Conservation (phyloP, 2,888 invertebrate genomes). For the Tetragnatha montana region DNA sequence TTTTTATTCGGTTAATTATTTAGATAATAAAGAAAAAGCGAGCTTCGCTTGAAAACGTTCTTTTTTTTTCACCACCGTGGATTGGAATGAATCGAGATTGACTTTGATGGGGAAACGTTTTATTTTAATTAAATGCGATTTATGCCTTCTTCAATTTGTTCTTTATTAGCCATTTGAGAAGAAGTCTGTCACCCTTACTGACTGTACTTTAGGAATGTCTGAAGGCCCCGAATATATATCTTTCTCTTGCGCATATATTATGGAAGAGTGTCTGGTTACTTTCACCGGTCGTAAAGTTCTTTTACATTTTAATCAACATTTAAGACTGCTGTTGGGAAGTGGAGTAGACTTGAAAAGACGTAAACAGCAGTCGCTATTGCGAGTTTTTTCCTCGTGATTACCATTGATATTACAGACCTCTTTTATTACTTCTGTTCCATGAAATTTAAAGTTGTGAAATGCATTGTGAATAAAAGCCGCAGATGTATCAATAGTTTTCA, state of each 20-base stretch:
- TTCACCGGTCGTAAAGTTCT: background rate
- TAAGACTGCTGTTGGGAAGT: too few relatives aligned
- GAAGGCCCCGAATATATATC: constrained; percentile 1
- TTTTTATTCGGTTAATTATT: constrained; percentile 63
- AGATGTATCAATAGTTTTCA: too few relatives aligned
- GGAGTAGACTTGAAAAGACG: too few relatives aligned
- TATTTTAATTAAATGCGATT: constrained; percentile 66
- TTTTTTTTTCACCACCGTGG: constrained; percentile 26
- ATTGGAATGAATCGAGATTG: constrained; percentile 53
- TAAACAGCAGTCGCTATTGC: too few relatives aligned
- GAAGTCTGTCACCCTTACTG: constrained; percentile 29
- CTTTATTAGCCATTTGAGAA: constrained; percentile 52
- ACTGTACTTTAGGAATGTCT: too few relatives aligned
- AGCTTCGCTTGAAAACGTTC: constrained; percentile 37
- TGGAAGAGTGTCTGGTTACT: background rate
- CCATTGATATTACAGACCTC: too few relatives aligned
- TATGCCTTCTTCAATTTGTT: constrained; percentile 43
- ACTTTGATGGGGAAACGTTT: constrained; percentile 61
- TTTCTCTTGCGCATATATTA: constrained; percentile 8
- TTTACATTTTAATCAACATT: background rate
- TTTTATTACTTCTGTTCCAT: too few relatives aligned
- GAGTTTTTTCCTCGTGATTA: too few relatives aligned
- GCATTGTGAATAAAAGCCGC: too few relatives aligned
- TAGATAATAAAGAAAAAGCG: constrained; percentile 54
- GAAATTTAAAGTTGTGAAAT: too few relatives aligned